phyloP scores from a whole-genome alignment of 2,888 invertebrate species.

The Dione vanillae region DNA sequence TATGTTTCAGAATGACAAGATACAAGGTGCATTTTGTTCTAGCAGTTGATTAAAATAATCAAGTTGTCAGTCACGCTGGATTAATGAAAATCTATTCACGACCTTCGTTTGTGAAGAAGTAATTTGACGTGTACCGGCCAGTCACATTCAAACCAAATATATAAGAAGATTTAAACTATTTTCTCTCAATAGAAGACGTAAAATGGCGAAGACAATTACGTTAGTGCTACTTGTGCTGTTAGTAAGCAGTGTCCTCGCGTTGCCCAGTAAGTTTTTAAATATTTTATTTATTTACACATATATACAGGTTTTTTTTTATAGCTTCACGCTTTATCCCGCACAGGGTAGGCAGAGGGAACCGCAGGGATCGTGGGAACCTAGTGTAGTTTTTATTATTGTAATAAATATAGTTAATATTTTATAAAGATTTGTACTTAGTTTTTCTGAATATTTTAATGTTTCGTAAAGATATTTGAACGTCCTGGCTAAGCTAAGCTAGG shows the following conservation, averaged over 20 bases:
- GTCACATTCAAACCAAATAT: slow-evolving; percentile 33
- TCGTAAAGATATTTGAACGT: no score
- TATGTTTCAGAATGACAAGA: no score
- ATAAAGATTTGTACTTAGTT: no score
- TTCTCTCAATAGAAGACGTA: neutral
- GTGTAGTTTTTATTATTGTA: no score
- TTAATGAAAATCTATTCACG: slow-evolving; percentile 26
- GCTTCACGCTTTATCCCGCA: no score
- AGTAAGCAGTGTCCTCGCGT: slow-evolving; percentile 19
- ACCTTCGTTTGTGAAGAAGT: slow-evolving; percentile 29
- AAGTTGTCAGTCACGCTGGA: neutral
- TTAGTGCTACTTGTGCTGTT: slow-evolving; percentile 18
- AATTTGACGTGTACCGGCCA: slow-evolving; percentile 21
- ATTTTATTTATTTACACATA: no score
- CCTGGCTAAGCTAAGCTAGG: no score
- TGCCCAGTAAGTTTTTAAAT: slow-evolving; percentile 17
- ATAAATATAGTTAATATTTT: no score
- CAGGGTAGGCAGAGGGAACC: no score
- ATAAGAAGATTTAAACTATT: slow-evolving; percentile 12
- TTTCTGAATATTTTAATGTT: no score
- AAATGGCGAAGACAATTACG: slow-evolving; percentile 25
- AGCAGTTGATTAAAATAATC: slow-evolving; percentile 17
- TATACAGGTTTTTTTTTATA: no score
- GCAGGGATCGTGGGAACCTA: no score
- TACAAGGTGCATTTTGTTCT: neutral